These are phyloP conservation scores for Hyaena hyaena DNA, from an alignment of 2,113 vertebrate species.

Conservation along the genomic window DNA sequence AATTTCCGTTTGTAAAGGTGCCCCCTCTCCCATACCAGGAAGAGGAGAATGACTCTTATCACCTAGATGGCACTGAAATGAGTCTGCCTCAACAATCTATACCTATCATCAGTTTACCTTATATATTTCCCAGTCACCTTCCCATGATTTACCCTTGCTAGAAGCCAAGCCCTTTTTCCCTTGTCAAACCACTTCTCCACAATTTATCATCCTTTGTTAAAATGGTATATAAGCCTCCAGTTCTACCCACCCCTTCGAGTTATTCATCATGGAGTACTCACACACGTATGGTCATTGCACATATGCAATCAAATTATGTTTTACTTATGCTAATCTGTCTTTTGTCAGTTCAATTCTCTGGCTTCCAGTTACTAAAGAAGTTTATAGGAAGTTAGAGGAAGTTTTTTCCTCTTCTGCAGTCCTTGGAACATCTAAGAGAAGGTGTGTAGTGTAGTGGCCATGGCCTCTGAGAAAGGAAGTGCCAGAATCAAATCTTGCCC, in stretches of 20 bases:
- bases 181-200: not conserved
- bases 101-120: not conserved
- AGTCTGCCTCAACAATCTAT: not conserved
- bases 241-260: not conserved
- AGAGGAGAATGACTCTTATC: not conserved
- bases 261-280: not conserved
- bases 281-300: not conserved
- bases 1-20: conserved; percentile 2
- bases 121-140: not conserved
- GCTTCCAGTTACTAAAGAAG: not conserved
- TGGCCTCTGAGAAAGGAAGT: not conserved
- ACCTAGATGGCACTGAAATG: not conserved
- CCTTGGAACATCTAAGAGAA: not conserved
- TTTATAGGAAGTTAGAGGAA: not conserved
- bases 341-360: conserved; percentile 6
- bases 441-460: not conserved
- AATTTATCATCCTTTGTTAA: conserved; percentile 21
- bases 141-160: not conserved
- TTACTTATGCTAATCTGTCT: not conserved
- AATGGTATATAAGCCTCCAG: not conserved
- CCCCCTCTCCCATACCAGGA: not conserved
- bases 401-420: not conserved
- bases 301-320: not conserved
- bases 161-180: not conserved
- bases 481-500: not conserved